Base-by-base conservation (phyloP, 2,797 vertebrate species). In the Anguilla obscura region DNA sequence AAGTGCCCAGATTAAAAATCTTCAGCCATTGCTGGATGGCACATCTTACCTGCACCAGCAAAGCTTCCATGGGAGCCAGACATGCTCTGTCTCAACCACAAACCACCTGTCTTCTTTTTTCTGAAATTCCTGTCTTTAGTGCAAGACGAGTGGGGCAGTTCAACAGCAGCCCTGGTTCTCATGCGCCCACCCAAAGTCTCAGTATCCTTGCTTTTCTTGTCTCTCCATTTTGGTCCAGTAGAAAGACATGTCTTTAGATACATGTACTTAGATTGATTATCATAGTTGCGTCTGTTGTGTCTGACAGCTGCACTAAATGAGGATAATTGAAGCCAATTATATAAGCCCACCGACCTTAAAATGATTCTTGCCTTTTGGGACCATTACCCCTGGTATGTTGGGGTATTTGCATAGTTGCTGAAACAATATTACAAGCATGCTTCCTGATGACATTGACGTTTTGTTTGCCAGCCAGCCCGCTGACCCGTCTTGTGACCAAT, bases 241-340 rank as follows among this genome's bases (percentile, higher is more conserved):
- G 48, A 89, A 88, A 84, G 45, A 87, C 12, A 40, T 40, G 36
- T 40, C 36, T 12, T 74, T 54, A 24, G 58, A 16, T 24, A 60
- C 16, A 24, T 60, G 50, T 52, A 60, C 14, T 86, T 87, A 90
- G 87, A 87, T 74, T 87, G 87, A 90, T 89, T 88, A 89, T 71
- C 48, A 24, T 40, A 90, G 88, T 89, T 86, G 83, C 79, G 14
- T 48, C 8, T 80, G 12, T 79, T 88, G 87, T 90, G 90, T 89
- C 90, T 90, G 89, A 92, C 87, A 91, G 89, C 90, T 93, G 92
- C 93, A 89, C 91, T 91, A 92, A 91, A 89, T 90, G 90, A 89
- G 85, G 89, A 92, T 92, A 93, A 93, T 91, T 88, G 86, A 91
- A 88, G 90, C 52, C 91, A 92, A 94, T 95, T 93, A 93, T 90